Base-by-base conservation (phyloP, 2,888 invertebrate species). In the Tipula confusa region DNA sequence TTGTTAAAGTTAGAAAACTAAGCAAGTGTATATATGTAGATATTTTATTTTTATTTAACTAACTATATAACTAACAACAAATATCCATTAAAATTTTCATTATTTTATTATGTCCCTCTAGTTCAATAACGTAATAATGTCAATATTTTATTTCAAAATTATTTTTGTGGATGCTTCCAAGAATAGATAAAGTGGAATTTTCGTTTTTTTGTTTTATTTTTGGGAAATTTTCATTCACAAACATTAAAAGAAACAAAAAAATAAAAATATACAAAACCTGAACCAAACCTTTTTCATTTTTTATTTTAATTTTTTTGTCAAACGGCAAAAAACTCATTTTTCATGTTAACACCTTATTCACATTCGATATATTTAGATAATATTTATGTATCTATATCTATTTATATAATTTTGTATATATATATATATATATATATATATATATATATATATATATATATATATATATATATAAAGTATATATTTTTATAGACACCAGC, bases 331-430 rank as follows among this genome's bases (percentile, higher is more conserved):
- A 64, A 64, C 64, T 64, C 64, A 24, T 64, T 64, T 64, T 64
- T 64, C 64, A 64, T 24, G 64, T 64, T 64, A 64, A 64, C 64
- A 64, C 64, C 64, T 64, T 64, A 64, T 64, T 64, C 64, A 64
- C 64, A 64, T 64, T 64, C 64, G 64, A 11, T 64, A n/a, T n/a
- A n/a, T n/a, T n/a, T n/a, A n/a, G n/a, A n/a, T n/a, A n/a, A n/a
- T n/a, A n/a, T n/a, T n/a, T n/a, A n/a, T n/a, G n/a, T n/a, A n/a
- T n/a, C n/a, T n/a, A n/a, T n/a, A n/a, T n/a, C n/a, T n/a, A n/a
- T n/a, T n/a, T n/a, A n/a, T n/a, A n/a, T n/a, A n/a, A n/a, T n/a
- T n/a, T n/a, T n/a, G n/a, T n/a, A n/a, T n/a, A n/a, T n/a, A n/a
- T n/a, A n/a, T n/a, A n/a, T n/a, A n/a, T n/a, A n/a, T n/a, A n/a